These are phyloP conservation scores for Phenacoccus solenopsis DNA, from an alignment of 1,140 invertebrate species.

Conservation along the genomic window DNA sequence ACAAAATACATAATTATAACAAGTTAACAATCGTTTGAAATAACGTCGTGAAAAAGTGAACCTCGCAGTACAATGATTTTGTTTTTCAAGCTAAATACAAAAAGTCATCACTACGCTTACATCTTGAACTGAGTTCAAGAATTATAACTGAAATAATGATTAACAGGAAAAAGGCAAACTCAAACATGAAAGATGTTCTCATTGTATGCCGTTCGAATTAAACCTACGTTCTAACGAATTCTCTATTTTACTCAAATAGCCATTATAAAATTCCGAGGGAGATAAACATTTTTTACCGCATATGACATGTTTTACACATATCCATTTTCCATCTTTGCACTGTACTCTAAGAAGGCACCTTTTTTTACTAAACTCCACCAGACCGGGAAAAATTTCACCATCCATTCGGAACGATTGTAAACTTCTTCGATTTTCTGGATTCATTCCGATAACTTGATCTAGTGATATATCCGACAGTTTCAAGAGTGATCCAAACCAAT, in stretches of 20 bases:
- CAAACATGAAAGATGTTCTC: too few relatives aligned
- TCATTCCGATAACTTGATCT: slow-evolving; percentile 5
- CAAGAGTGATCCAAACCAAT: slow-evolving; percentile 24
- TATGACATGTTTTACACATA: slow-evolving; percentile 24
- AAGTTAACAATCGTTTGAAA: too few relatives aligned
- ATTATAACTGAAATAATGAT: too few relatives aligned
- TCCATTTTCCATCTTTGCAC: slow-evolving; percentile 26
- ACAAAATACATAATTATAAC: too few relatives aligned
- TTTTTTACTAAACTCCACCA: slow-evolving; percentile 23
- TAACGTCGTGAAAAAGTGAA: too few relatives aligned
- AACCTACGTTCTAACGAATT: neutral
- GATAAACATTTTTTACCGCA: slow-evolving; percentile 24
- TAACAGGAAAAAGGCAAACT: too few relatives aligned
- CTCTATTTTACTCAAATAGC: slow-evolving; percentile 26
- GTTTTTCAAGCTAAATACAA: too few relatives aligned
- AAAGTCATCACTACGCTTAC: too few relatives aligned
- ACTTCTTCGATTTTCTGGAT: neutral
- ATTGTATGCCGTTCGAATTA: too few relatives aligned
- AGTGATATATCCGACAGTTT: slow-evolving; percentile 21
- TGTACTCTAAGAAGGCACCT: slow-evolving; percentile 24
- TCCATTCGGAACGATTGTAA: neutral
- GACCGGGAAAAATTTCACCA: slow-evolving; percentile 14
- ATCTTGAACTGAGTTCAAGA: too few relatives aligned
- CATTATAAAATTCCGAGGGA: slow-evolving; percentile 30
- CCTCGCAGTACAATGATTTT: too few relatives aligned